Conservation (phyloP, 92 coral and sea anemone species). For the Parazoanthus darwini region DNA sequence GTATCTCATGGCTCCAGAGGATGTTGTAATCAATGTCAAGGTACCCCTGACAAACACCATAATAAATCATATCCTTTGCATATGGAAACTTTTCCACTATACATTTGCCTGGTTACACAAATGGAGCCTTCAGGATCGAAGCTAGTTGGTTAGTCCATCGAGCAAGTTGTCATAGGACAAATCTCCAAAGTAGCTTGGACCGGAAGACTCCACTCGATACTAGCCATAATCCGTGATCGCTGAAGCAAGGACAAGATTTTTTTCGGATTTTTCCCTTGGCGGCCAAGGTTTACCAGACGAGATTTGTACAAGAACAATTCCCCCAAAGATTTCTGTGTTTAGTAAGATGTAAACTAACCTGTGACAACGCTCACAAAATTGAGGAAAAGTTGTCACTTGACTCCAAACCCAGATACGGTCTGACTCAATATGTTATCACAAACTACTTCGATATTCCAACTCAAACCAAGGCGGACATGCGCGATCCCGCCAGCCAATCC, state of each 20-base stretch:
- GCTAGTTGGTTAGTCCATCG: neutral
- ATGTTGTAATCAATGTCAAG: constrained; percentile 24
- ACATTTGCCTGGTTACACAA: constrained; percentile 1
- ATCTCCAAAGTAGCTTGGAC: constrained; percentile 9
- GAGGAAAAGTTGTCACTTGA: constrained; percentile 76
- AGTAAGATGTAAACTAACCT: constrained; percentile 69
- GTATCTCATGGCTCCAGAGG: constrained; percentile 19
- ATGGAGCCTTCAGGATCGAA: constrained; percentile 32
- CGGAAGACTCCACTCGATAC: constrained; percentile 36
- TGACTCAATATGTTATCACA: constrained; percentile 70
- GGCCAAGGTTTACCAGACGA: neutral
- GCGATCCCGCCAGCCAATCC: constrained; percentile 82
- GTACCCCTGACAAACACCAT: neutral
- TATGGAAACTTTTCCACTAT: constrained; percentile 1
- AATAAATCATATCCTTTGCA: constrained; percentile 24
- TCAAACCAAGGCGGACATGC: constrained; percentile 69
- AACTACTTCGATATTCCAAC: constrained; percentile 89
- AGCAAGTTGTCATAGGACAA: neutral
- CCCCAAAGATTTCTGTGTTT: constrained; percentile 4
- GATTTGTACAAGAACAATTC: neutral
- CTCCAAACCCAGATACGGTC: constrained; percentile 64
- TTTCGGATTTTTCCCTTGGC: constrained; percentile 9
- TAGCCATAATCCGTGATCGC: constrained; percentile 41
- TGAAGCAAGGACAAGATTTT: constrained; percentile 37
- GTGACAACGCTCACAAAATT: constrained; percentile 81